These are phyloP conservation scores for Papilio dardanus DNA, from an alignment of 1,140 invertebrate genomes.

Conservation along the genomic window DNA sequence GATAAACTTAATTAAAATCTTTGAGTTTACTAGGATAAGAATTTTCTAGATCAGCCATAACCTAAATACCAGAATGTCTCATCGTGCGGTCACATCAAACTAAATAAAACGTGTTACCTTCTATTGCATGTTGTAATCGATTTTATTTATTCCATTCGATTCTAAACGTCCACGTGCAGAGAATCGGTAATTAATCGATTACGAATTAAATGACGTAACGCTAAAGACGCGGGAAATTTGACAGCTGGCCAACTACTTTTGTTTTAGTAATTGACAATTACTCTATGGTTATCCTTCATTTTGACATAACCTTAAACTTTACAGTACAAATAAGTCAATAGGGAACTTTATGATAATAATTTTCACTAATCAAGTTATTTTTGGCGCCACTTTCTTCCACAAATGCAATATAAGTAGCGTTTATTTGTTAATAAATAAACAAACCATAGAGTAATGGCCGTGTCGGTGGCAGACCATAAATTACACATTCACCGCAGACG, in stretches of 20 bases:
- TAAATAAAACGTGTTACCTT: slow-evolving; percentile 13
- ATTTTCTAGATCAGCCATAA: slow-evolving; percentile 27
- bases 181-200: slow-evolving; percentile 36
- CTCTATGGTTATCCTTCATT: not conserved
- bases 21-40: not conserved
- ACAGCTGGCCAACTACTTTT: not conserved
- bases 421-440: slow-evolving; percentile 8
- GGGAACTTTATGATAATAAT: not conserved
- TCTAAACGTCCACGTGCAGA: slow-evolving; percentile 37
- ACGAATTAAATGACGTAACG: slow-evolving; percentile 26
- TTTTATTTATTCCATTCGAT: slow-evolving; percentile 36
- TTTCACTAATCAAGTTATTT: not conserved
- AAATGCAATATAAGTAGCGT: not conserved
- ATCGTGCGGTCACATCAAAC: slow-evolving; percentile 34
- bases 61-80: slow-evolving; percentile 18
- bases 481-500: slow-evolving; percentile 23
- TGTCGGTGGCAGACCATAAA: slow-evolving; percentile 30
- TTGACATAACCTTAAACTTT: too few relatives aligned
- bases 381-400: slow-evolving; percentile 1
- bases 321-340: not conserved
- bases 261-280: not conserved
- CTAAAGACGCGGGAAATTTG: not conserved
- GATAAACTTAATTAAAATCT: not conserved
- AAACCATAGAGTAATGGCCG: slow-evolving; percentile 23
- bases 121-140: slow-evolving; percentile 26